Percentiles rank a stretch among this genome's conserved stretches.
Evolutionary conservation across 2,113 vertebrate genomes (phyloP).

Genomic region (Vulpes ferrilata): DNA sequence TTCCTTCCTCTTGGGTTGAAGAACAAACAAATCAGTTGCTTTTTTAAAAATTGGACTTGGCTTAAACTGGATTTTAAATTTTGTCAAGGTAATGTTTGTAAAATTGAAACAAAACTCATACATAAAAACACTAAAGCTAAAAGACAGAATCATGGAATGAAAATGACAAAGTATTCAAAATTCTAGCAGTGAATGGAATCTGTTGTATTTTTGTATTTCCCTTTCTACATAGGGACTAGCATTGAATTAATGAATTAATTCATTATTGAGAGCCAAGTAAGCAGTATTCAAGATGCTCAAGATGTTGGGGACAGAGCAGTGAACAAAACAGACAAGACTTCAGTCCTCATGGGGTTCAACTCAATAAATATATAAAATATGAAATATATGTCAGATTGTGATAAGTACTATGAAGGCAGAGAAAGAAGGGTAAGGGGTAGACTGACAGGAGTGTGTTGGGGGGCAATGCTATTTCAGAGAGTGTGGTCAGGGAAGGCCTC

Average conservation of each 20-base stretch:
- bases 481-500: neutral
- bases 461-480: neutral
- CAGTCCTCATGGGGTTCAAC: neutral
- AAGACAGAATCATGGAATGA: constrained; percentile 13
- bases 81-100: neutral
- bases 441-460: neutral
- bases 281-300: neutral
- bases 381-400: neutral
- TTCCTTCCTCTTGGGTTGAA: neutral
- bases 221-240: neutral
- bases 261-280: neutral
- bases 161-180: constrained; percentile 20
- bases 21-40: neutral
- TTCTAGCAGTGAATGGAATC: constrained; percentile 1
- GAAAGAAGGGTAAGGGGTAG: neutral
- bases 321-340: too few species aligned
- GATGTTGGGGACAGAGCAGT: too few species aligned
- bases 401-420: neutral
- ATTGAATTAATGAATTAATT: constrained; percentile 26
- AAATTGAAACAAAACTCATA: constrained; percentile 36
- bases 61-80: constrained; percentile 12
- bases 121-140: constrained; percentile 44
- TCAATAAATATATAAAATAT: neutral
- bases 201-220: neutral
- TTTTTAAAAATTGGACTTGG: neutral